A percentile compares a stretch with the other conserved stretches of the same genome.
Evolutionary conservation across 2,888 invertebrate genomes (phyloP).

Genomic region (Eumacrocentrus americanus): DNA sequence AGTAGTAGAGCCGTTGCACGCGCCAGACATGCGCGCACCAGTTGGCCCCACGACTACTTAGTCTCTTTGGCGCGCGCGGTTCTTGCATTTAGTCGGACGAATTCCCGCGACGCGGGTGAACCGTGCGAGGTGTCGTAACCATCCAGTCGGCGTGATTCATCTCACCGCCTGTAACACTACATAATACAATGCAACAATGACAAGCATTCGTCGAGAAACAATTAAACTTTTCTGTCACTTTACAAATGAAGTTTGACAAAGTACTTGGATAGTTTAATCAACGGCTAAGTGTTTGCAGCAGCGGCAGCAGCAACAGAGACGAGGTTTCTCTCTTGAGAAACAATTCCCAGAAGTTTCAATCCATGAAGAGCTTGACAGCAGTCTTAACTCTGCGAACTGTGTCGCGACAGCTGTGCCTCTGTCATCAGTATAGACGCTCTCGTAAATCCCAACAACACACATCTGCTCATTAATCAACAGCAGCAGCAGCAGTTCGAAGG

Average conservation of each 20-base stretch:
- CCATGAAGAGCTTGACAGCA: too few species aligned
- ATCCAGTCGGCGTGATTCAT: neutral
- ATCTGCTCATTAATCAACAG: too few species aligned
- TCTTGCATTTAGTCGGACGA: slow-evolving; percentile 48
- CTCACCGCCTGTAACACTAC: neutral
- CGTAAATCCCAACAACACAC: too few species aligned
- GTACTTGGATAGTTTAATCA: too few species aligned
- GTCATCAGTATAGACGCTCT: too few species aligned
- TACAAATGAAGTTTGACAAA: neutral
- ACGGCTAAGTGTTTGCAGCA: too few species aligned
- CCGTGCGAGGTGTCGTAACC: neutral
- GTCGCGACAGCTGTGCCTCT: too few species aligned
- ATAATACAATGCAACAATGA: neutral
- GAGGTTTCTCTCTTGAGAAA: too few species aligned
- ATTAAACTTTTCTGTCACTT: neutral
- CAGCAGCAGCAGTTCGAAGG: too few species aligned
- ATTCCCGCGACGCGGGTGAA: slow-evolving; percentile 39
- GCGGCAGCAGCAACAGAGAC: too few species aligned
- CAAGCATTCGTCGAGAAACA: neutral
- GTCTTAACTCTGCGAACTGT: too few species aligned
- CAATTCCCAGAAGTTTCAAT: too few species aligned
- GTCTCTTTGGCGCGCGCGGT: slow-evolving; percentile 34
- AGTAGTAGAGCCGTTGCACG: slow-evolving; percentile 39
- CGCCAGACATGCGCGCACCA: slow-evolving; percentile 51
- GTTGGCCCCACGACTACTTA: slow-evolving; percentile 23